Base-by-base conservation (phyloP, 2,797 vertebrate species). In the Myripristis murdjan region DNA sequence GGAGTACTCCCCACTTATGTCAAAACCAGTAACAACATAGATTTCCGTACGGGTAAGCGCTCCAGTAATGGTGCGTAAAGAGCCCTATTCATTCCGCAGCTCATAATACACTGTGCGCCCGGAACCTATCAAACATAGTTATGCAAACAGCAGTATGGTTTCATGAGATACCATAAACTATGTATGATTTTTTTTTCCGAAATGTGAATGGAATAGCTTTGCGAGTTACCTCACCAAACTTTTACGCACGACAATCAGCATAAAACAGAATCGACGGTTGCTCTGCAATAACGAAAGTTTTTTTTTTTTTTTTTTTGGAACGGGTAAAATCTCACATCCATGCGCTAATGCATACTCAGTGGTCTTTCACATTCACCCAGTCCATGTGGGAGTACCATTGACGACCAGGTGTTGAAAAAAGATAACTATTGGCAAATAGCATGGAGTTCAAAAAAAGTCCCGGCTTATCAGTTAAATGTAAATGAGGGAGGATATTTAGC, bases 331-430 rank as follows among this genome's bases (percentile, higher is more conserved):
- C 18, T 79, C 52, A n/a, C 85, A 72, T 70, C 23, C 6, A 6
- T 28, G 3, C 18, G 57, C 56, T 76, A 76, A 79, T 56, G 64
- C 31, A 44, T 1, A 48, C 28, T 57, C 59, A 70, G 8, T n/a
- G 64, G 62, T 46, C 23, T 61, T 70, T 57, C 66, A 83, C 73
- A 70, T 81, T 73, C 79, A 47, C 35, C 11, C 55, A 11, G 69
- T 28, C 41, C 41, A 54, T 64, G 79, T 67, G 62, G 59, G 65
- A 84, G 69, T 41, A 15, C 64, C 52, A 41, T 60, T 79, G 74
- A 37, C 57, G 70, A 79, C 41, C 10, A 20, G 10, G 69, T 81
- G 87, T 68, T 86, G 86, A 59, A 75, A 60, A 47, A 67, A 64
- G 57, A 75, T 70, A 79, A 79, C 8, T 39, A 70, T 2, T 2